phyloP scores from a whole-genome alignment of 2,113 vertebrate genomes.

The Grantiella picta region DNA sequence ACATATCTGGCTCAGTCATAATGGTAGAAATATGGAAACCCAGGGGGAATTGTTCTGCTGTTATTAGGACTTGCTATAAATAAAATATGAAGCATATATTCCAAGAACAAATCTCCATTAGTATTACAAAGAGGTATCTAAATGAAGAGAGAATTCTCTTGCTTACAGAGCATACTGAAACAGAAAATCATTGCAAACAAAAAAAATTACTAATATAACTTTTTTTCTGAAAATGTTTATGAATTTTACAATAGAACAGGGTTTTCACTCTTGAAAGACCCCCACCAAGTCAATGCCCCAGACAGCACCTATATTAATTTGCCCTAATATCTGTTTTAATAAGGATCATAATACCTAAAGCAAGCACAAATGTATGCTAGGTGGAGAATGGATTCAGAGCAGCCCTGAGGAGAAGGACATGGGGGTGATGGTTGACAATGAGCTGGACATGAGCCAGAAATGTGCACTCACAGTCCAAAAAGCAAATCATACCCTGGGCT shows the following conservation, averaged over 20 bases:
- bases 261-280: background rate
- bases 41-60: constrained; percentile 35
- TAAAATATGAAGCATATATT: constrained; percentile 66
- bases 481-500: background rate
- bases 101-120: constrained; percentile 62
- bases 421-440: background rate
- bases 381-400: background rate
- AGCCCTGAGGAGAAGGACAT: background rate
- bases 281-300: background rate
- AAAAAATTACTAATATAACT: background rate
- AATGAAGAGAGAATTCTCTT: constrained; percentile 36
- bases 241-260: background rate
- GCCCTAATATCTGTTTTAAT: background rate
- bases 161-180: background rate
- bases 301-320: background rate
- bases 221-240: background rate
- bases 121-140: constrained; percentile 50
- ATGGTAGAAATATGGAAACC: constrained; percentile 44
- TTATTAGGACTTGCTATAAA: constrained; percentile 62
- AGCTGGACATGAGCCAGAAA: background rate
- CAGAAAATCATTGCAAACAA: constrained; percentile 11
- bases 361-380: background rate
- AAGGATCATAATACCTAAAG: background rate
- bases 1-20: constrained; percentile 28
- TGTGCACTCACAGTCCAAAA: background rate